Percentiles rank a stretch among this genome's conserved stretches.
phyloP scores from a whole-genome alignment of 2,113 vertebrate genomes.

The Herpailurus yagouaroundi region DNA sequence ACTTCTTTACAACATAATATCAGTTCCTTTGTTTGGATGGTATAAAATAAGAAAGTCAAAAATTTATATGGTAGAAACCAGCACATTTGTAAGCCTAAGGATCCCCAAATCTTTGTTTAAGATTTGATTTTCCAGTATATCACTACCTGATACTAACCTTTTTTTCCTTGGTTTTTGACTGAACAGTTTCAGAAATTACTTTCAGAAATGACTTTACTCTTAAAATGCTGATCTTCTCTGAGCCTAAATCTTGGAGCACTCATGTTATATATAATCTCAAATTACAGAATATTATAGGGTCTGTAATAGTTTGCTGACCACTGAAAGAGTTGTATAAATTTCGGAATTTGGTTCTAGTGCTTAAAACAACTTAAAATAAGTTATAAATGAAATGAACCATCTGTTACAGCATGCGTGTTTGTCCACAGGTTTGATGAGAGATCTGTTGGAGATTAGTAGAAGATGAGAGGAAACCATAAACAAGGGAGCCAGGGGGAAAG shows the following conservation, averaged over 20 bases:
- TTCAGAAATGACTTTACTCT: not conserved
- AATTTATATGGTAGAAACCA: not conserved
- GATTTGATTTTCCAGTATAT: not conserved
- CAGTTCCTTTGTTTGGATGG: not conserved
- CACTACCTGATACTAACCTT: not conserved
- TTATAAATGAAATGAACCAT: not conserved
- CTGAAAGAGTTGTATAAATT: not conserved
- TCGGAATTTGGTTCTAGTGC: not conserved
- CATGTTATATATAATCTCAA: not conserved
- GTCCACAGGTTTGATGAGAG: not conserved
- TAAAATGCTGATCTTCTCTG: not conserved
- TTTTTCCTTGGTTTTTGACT: not conserved
- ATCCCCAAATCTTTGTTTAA: not conserved
- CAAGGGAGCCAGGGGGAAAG: not conserved
- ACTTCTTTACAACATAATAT: not conserved
- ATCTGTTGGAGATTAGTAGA: not conserved
- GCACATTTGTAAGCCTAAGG: not conserved
- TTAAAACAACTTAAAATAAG: not conserved
- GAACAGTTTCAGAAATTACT: not conserved
- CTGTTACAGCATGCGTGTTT: not conserved
- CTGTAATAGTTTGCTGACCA: not conserved
- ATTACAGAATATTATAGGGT: not conserved
- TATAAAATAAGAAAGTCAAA: not conserved
- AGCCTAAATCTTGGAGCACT: not conserved
- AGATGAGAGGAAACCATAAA: not conserved